phyloP scores from a whole-genome alignment of 2,888 invertebrate species.

The Pycnomerus fuliginosus region DNA sequence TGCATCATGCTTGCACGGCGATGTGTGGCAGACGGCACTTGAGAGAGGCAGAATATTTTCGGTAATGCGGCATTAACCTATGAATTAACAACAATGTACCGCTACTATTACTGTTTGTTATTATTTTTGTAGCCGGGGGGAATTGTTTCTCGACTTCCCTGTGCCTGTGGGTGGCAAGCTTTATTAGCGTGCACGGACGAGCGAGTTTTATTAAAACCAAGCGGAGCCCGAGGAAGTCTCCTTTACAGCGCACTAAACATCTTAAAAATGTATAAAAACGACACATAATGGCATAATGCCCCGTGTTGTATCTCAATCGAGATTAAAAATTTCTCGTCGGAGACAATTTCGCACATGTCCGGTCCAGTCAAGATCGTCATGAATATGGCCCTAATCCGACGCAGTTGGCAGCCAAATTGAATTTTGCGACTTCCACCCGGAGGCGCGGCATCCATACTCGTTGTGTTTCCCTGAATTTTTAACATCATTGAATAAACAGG shows the following conservation, averaged over 20 bases:
- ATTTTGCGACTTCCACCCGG: slow-evolving; percentile 37
- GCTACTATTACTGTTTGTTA: no score
- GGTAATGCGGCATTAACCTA: no score
- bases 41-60: no score
- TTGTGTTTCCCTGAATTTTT: no score
- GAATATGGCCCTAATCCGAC: slow-evolving; percentile 32
- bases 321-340: slow-evolving; percentile 13
- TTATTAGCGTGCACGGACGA: slow-evolving; percentile 27
- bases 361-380: slow-evolving; percentile 28
- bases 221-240: slow-evolving; percentile 9
- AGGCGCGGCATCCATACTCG: slow-evolving; percentile 28
- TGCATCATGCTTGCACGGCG: no score
- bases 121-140: no score
- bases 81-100: no score
- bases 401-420: slow-evolving; percentile 35
- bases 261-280: slow-evolving; percentile 18
- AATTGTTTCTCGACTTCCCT: no score
- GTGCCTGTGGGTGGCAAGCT: no score
- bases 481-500: no score
- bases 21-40: no score
- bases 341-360: slow-evolving; percentile 33
- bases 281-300: slow-evolving; percentile 2
- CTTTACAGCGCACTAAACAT: slow-evolving; percentile 22
- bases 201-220: slow-evolving; percentile 28
- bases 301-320: slow-evolving; percentile 1